Evolutionary conservation across 2,113 vertebrate species (phyloP), one percentile per base, ranked within the genome.

Genomic region (Atherinomorus stipes): DNA sequence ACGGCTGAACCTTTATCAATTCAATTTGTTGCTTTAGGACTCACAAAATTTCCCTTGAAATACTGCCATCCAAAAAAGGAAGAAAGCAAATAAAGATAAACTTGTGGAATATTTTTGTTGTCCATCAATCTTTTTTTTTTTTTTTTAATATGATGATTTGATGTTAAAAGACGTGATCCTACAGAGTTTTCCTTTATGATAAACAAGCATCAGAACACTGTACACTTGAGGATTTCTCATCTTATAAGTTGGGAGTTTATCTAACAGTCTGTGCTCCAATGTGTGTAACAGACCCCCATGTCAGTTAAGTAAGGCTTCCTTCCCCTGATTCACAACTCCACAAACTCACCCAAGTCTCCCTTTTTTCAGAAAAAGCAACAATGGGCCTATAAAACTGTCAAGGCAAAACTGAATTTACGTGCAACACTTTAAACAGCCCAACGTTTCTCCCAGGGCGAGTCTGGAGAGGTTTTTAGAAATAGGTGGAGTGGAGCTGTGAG

Each of bases 351-450:
- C 72, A 89, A 84, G 66, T 66, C 67, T 72, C 76, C 15, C 25
- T 64, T 75, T 81, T 76, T 74, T 63, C n/a, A 63, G 63, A 82
- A 88, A 89, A 63, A 80, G 81, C 78, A 91, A 91, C 89, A 92
- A 91, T 84, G 81, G 85, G 74, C 84, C 85, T 72, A 85, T 93
- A 90, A 93, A 91, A 34, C 88, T 90, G 89, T 92, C 91, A 84
- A 3, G 44, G 31, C 64, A 16, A 71, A 57, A 44, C 23, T 57
- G 50, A 84, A 93, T 92, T 92, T 92, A 92, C 42, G 82, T 4
- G 19, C 18, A 1, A 71, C 76, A 85, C 86, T 89, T 86, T 79
- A 78, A 87, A 83, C 76, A 69, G 60, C 60, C 59, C 60, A 84
- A 65, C 7, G 22, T 67, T 83, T 64, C 74, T 90, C 73, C 59